Conservation (phyloP, 2,797 vertebrate species). For the Limosa lapponica region DNA sequence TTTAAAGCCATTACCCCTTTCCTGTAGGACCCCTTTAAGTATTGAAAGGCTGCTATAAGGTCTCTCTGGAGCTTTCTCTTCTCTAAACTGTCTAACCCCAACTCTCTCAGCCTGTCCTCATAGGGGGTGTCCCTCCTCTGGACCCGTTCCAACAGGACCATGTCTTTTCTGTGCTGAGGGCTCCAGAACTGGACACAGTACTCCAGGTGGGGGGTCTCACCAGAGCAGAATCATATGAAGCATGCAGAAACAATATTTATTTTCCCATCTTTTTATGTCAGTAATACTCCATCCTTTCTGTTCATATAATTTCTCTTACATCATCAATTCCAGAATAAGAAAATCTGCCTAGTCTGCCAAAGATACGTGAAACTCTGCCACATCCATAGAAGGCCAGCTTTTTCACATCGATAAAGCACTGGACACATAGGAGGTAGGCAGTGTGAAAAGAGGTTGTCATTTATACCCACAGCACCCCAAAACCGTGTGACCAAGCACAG, state of each 20-base stretch:
- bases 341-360: neutral
- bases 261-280: neutral
- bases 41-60: neutral
- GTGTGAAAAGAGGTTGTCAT: neutral
- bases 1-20: neutral
- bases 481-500: neutral
- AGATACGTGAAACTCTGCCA: neutral
- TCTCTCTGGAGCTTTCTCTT: neutral
- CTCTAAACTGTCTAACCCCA: neutral
- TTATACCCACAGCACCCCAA: neutral
- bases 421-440: neutral
- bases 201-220: neutral
- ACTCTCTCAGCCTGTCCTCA: neutral
- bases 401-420: accelerated
- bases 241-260: neutral
- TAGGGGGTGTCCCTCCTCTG: neutral
- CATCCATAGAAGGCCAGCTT: neutral
- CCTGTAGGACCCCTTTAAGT: neutral
- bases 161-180: neutral
- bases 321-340: neutral
- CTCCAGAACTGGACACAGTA: neutral
- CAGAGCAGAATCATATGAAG: neutral
- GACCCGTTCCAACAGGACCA: neutral
- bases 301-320: neutral
- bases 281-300: neutral